phyloP scores from a whole-genome alignment of 2,888 invertebrate genomes.

The Bombylius discolor region DNA sequence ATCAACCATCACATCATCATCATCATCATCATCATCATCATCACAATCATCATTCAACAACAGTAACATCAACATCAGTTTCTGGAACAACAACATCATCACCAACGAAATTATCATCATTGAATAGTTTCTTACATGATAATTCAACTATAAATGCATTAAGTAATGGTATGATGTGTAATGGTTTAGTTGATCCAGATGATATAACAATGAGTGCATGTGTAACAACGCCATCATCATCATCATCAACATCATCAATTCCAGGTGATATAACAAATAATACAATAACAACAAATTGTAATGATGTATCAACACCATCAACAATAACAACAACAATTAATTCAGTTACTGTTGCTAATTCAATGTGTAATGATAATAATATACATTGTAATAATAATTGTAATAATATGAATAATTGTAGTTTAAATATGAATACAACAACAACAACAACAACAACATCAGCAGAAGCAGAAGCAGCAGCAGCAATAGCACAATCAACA shows the following conservation, averaged over 20 bases:
- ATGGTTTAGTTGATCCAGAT: not conserved
- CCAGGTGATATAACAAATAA: not conserved
- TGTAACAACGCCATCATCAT: not conserved
- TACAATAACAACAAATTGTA: not conserved
- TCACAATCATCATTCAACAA: constrained; percentile 1
- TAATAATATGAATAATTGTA: not conserved
- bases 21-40: constrained; percentile 2
- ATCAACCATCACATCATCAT: not conserved
- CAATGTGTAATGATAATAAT: not conserved
- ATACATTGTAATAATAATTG: not conserved
- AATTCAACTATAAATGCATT: not conserved
- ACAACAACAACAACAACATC: not conserved
- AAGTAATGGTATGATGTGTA: constrained; percentile 2
- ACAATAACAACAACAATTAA: constrained; percentile 1
- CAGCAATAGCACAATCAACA: not conserved
- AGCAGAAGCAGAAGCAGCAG: not conserved
- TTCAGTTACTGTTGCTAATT: not conserved
- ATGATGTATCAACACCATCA: constrained; percentile 2
- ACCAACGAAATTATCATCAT: not conserved
- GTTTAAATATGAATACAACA: not conserved
- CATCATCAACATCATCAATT: not conserved
- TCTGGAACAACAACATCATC: too few species aligned
- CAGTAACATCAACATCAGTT: not conserved
- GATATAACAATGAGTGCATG: not conserved
- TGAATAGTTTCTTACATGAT: not conserved